phyloP scores from a whole-genome alignment of 2,797 vertebrate genomes.

The Lycodopsis pacificus region DNA sequence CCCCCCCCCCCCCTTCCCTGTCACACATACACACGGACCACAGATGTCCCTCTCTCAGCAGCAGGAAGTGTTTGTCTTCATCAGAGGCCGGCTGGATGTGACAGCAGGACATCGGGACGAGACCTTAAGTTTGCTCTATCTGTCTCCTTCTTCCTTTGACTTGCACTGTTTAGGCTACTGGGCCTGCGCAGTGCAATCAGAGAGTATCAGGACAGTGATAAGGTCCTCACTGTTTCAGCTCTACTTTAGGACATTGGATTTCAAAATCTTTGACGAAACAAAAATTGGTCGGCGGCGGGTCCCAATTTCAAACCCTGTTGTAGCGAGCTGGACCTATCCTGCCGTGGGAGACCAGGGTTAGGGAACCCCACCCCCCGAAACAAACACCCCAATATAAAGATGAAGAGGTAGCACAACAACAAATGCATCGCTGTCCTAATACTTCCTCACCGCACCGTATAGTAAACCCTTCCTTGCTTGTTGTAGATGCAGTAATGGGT shows the following conservation, averaged over 20 bases:
- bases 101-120: slow-evolving; percentile 49
- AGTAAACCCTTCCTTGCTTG: slow-evolving; percentile 5
- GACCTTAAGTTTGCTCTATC: slow-evolving; percentile 57
- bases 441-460: neutral
- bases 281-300: no score
- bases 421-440: neutral
- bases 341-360: neutral
- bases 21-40: slow-evolving; percentile 22
- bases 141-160: slow-evolving; percentile 49
- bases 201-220: neutral
- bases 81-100: slow-evolving; percentile 57
- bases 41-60: slow-evolving; percentile 59
- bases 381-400: neutral
- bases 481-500: slow-evolving; percentile 14
- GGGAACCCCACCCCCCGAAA: neutral
- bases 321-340: neutral
- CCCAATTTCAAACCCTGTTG: neutral
- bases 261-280: neutral
- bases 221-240: neutral
- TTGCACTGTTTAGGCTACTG: slow-evolving; percentile 2
- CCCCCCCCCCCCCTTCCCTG: neutral
- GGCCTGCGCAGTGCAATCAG: neutral
- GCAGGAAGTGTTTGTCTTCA: slow-evolving; percentile 67
- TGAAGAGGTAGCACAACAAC: neutral
- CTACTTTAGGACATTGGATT: neutral